phyloP scores from a whole-genome alignment of 2,888 invertebrate genomes.

The Lottia scabra region DNA sequence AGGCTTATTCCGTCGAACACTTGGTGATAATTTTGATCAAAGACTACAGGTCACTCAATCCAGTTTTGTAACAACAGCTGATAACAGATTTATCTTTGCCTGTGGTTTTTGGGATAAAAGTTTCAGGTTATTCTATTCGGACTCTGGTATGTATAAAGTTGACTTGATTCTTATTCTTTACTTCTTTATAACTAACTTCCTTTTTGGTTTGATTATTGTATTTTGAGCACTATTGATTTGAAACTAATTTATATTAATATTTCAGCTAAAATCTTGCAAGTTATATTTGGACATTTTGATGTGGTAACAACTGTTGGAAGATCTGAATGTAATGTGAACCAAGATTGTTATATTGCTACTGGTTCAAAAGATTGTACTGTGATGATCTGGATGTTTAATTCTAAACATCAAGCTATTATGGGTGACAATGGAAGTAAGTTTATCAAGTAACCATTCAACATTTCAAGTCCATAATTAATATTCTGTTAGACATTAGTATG shows the following conservation, averaged over 20 bases:
- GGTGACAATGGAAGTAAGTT: constrained; percentile 80
- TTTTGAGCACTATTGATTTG: no score
- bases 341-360: constrained; percentile 97
- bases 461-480: background rate
- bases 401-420: constrained; percentile 84
- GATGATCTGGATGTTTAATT: constrained; percentile 98
- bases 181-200: no score
- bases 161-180: background rate
- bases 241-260: constrained; percentile 24
- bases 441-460: background rate
- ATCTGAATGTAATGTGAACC: constrained; percentile 97
- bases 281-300: constrained; percentile 98
- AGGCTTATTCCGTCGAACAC: constrained; percentile 78
- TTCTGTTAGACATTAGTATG: background rate
- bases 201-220: no score
- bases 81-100: constrained; percentile 94
- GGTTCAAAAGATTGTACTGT: constrained; percentile 99
- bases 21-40: constrained; percentile 99
- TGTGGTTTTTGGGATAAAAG: constrained; percentile 99
- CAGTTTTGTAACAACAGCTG: constrained; percentile 98
- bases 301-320: constrained; percentile 97
- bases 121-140: constrained; percentile 96
- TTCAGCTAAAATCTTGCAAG: constrained; percentile 96
- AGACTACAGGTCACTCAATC: constrained; percentile 91
- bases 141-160: constrained; percentile 79